These are phyloP conservation scores for Disparrhopalites patrizii DNA, from an alignment of 2,888 invertebrate species.

Conservation along the genomic window DNA sequence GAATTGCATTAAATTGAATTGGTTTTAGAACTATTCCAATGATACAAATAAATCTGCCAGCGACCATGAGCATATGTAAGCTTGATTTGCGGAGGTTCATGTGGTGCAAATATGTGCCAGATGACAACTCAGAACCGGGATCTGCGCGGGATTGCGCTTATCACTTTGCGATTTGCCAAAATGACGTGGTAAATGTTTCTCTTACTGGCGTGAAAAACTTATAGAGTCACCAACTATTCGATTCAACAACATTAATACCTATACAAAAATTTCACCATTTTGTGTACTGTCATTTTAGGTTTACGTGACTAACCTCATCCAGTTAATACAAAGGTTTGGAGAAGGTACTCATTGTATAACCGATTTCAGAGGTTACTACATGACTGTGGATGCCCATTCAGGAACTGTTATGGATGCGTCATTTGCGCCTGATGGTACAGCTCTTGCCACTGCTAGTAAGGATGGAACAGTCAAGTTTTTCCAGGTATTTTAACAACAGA, in stretches of 20 bases:
- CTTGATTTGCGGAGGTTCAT: constrained; percentile 64
- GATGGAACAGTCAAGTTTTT: constrained; percentile 92
- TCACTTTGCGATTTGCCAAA: constrained; percentile 75
- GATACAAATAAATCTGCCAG: constrained; percentile 59
- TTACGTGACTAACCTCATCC: constrained; percentile 58
- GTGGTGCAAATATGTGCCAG: constrained; percentile 90
- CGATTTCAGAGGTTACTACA: constrained; percentile 54
- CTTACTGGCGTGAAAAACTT: not conserved
- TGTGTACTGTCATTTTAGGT: constrained; percentile 52
- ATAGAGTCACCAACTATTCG: not conserved
- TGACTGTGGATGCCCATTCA: constrained; percentile 60
- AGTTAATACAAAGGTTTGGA: constrained; percentile 54
- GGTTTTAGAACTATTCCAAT: constrained; percentile 57
- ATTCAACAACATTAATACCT: not conserved
- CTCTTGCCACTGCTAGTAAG: constrained; percentile 80
- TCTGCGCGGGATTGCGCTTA: constrained; percentile 64
- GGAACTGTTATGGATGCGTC: constrained; percentile 75
- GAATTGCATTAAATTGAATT: constrained; percentile 17
- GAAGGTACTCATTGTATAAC: constrained; percentile 53
- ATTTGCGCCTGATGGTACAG: constrained; percentile 91
- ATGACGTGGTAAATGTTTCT: constrained; percentile 56
- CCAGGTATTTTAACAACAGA: constrained; percentile 56
- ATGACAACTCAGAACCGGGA: constrained; percentile 55
- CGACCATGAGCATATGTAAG: constrained; percentile 26
- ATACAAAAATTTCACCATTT: not conserved